Percentiles rank a stretch among this genome's conserved stretches.
Evolutionary conservation across 2,797 vertebrate species (phyloP).

Genomic region (Enteromius mattozi): DNA sequence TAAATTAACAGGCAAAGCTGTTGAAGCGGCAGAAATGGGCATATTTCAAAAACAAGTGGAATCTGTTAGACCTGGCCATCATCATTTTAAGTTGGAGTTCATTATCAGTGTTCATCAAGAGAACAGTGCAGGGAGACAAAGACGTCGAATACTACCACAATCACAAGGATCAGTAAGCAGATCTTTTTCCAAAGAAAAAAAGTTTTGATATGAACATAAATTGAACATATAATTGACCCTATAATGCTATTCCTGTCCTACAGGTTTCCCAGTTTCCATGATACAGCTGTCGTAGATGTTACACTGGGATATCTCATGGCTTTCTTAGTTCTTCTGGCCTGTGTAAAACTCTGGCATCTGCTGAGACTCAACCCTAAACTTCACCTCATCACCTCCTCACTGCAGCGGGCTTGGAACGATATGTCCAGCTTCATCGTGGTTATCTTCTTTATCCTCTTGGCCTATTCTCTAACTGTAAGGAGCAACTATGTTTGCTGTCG

Average conservation of each 20-base stretch:
- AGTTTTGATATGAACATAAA: neutral
- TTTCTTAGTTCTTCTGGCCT: constrained; percentile 92
- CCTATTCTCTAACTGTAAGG: constrained; percentile 91
- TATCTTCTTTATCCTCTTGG: constrained; percentile 90
- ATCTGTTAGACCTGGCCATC: constrained; percentile 89
- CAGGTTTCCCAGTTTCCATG: constrained; percentile 89
- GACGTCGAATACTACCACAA: constrained; percentile 77
- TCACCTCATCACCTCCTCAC: constrained; percentile 92
- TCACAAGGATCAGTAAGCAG: constrained; percentile 75
- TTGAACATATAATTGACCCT: neutral
- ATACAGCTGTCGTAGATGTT: constrained; percentile 89
- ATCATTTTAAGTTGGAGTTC: constrained; percentile 87
- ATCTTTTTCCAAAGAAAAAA: neutral
- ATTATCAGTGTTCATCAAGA: constrained; percentile 79
- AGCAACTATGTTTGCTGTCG: neutral
- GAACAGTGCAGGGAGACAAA: constrained; percentile 73
- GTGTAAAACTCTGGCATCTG: constrained; percentile 94
- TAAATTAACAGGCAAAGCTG: constrained; percentile 80
- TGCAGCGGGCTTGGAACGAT: constrained; percentile 91
- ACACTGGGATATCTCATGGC: constrained; percentile 92
- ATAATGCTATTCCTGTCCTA: constrained; percentile 57
- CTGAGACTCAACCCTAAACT: constrained; percentile 94
- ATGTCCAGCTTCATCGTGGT: constrained; percentile 92
- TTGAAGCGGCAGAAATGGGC: constrained; percentile 85
- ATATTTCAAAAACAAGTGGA: constrained; percentile 92